Percentiles rank a stretch among this genome's conserved stretches.
phyloP scores from a whole-genome alignment of 1,140 invertebrate species.

The Eubasilissa regina region DNA sequence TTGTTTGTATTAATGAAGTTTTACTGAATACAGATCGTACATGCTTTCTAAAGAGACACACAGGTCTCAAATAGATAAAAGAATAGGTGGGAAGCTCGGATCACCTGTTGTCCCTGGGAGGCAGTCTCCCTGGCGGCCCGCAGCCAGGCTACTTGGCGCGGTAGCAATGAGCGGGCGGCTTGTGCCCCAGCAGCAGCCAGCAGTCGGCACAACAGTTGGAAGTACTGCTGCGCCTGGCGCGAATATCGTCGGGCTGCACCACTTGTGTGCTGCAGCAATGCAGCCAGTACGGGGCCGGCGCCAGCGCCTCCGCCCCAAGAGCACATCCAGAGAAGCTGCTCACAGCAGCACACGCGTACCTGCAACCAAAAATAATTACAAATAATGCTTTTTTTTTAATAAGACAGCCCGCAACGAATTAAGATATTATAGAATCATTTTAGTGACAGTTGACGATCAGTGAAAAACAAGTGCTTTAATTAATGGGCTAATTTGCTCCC shows the following conservation, averaged over 20 bases:
- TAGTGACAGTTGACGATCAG: no score
- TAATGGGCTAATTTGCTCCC: no score
- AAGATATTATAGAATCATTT: no score
- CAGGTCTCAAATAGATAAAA: no score
- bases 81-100: neutral
- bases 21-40: no score
- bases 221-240: slow-evolving; percentile 67
- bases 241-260: slow-evolving; percentile 63
- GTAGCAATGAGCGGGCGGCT: slow-evolving; percentile 60
- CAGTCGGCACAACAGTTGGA: slow-evolving; percentile 68
- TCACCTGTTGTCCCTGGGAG: slow-evolving; percentile 47
- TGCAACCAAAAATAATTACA: slow-evolving; percentile 45
- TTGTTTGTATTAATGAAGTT: no score
- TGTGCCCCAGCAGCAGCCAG: slow-evolving; percentile 67
- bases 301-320: slow-evolving; percentile 65
- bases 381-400: no score
- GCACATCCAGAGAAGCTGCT: slow-evolving; percentile 68
- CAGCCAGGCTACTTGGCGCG: slow-evolving; percentile 65
- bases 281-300: slow-evolving; percentile 60
- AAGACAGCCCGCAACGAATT: no score
- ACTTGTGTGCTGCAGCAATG: slow-evolving; percentile 55
- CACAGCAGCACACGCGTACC: slow-evolving; percentile 68
- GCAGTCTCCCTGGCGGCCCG: slow-evolving; percentile 61
- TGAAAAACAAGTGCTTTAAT: no score
- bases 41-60: no score